Conservation (phyloP, 1,140 invertebrate species). For the Acromyrmex echinatior region DNA sequence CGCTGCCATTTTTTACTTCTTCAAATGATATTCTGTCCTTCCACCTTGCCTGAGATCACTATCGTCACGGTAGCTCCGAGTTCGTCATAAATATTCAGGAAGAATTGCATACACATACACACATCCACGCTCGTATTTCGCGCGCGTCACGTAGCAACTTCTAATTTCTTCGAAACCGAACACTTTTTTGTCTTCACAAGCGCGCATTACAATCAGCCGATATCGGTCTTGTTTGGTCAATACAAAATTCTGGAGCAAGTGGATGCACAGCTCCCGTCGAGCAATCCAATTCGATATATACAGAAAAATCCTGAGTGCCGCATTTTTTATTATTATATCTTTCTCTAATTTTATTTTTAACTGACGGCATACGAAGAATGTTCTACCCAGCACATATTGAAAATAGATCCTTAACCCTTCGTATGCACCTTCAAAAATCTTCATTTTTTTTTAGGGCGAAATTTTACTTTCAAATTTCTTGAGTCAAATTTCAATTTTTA, state of each 20-base stretch:
- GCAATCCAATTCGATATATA: neutral
- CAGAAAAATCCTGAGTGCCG: neutral
- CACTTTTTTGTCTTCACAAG: conserved; percentile 8
- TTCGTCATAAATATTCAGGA: conserved; percentile 50
- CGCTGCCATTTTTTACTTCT: neutral
- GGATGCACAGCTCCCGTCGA: neutral
- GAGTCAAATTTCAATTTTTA: too few relatives aligned
- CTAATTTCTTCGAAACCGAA: conserved; percentile 23
- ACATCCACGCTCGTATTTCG: neutral
- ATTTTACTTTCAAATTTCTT: too few relatives aligned
- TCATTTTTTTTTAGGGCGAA: too few relatives aligned
- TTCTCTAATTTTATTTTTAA: neutral
- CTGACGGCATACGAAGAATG: neutral
- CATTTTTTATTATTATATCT: neutral
- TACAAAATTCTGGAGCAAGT: conserved; percentile 43
- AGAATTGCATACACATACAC: conserved; percentile 13
- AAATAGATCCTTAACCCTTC: neutral
- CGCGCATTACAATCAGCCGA: neutral
- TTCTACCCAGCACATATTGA: neutral
- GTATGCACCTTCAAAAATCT: too few relatives aligned
- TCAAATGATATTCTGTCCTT: conserved; percentile 34
- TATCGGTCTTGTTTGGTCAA: conserved; percentile 62
- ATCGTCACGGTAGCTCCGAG: neutral
- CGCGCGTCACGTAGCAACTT: conserved; percentile 1
- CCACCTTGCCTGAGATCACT: neutral